Evolutionary conservation across 2,888 invertebrate genomes (phyloP).

Genomic region (Drosophila phalerata): DNA sequence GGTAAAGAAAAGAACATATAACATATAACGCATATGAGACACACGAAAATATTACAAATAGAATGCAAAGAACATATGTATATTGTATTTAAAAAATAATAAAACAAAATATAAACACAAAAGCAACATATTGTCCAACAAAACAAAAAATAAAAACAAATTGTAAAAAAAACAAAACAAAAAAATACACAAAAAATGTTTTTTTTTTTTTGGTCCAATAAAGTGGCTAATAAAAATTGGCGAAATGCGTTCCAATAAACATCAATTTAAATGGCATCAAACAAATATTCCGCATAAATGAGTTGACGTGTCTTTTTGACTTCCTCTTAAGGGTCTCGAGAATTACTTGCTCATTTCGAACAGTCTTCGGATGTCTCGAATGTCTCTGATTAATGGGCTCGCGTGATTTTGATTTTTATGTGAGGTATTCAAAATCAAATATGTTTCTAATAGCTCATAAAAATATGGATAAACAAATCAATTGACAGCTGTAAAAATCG

Average conservation of each 20-base stretch:
- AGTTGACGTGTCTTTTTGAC: slow-evolving; percentile 37
- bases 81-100: slow-evolving; percentile 63
- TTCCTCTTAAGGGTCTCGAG: slow-evolving; percentile 9
- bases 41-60: slow-evolving; percentile 55
- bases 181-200: slow-evolving; percentile 27
- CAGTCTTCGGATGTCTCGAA: slow-evolving; percentile 11
- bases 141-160: slow-evolving; percentile 64
- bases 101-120: slow-evolving; percentile 32
- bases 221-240: slow-evolving; percentile 35
- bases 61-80: slow-evolving; percentile 60
- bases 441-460: slow-evolving; percentile 28
- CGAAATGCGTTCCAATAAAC: slow-evolving; percentile 48
- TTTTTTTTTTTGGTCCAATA: slow-evolving; percentile 32
- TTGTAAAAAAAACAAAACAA: slow-evolving; percentile 54
- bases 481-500: slow-evolving; percentile 42
- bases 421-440: slow-evolving; percentile 33
- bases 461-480: slow-evolving; percentile 58
- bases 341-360: slow-evolving; percentile 7
- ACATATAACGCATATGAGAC: slow-evolving; percentile 43
- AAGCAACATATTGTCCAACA: slow-evolving; percentile 71
- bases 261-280: slow-evolving; percentile 67
- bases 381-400: slow-evolving; percentile 45
- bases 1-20: slow-evolving; percentile 41
- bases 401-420: slow-evolving; percentile 40
- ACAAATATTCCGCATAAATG: slow-evolving; percentile 60